phyloP scores from a whole-genome alignment of 2,113 vertebrate genomes.

The Campylomormyrus tamandua region DNA sequence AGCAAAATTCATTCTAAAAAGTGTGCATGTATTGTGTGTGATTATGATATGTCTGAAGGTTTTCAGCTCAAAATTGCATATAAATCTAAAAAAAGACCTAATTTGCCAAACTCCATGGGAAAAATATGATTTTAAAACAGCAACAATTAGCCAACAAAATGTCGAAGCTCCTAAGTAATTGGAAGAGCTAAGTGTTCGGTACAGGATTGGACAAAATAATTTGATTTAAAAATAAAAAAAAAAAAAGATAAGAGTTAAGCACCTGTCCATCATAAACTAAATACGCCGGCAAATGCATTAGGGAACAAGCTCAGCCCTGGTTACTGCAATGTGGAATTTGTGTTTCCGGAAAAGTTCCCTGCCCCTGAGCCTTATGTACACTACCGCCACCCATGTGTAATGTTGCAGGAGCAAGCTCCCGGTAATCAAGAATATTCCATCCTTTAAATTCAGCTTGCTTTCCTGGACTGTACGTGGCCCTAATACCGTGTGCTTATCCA shows the following conservation, averaged over 20 bases:
- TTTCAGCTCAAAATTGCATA: neutral
- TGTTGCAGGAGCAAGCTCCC: neutral
- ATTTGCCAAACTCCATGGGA: neutral
- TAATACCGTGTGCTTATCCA: neutral
- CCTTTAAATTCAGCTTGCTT: neutral
- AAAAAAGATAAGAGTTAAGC: neutral
- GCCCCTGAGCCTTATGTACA: neutral
- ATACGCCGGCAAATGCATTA: neutral
- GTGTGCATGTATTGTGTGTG: neutral
- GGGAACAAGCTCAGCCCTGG: neutral
- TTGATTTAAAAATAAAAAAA: too few relatives aligned
- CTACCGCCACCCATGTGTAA: neutral
- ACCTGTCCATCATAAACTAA: neutral
- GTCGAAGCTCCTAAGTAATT: neutral
- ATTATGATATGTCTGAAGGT: neutral
- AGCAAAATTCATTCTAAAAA: neutral
- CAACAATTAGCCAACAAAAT: neutral
- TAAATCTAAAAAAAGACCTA: neutral
- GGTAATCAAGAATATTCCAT: neutral
- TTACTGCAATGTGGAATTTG: neutral
- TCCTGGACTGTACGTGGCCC: neutral
- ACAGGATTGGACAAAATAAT: neutral
- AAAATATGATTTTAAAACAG: neutral
- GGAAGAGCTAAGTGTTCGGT: neutral
- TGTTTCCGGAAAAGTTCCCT: neutral